Base-by-base conservation (phyloP, 1,140 invertebrate species). In the Riptortus pedestris region DNA sequence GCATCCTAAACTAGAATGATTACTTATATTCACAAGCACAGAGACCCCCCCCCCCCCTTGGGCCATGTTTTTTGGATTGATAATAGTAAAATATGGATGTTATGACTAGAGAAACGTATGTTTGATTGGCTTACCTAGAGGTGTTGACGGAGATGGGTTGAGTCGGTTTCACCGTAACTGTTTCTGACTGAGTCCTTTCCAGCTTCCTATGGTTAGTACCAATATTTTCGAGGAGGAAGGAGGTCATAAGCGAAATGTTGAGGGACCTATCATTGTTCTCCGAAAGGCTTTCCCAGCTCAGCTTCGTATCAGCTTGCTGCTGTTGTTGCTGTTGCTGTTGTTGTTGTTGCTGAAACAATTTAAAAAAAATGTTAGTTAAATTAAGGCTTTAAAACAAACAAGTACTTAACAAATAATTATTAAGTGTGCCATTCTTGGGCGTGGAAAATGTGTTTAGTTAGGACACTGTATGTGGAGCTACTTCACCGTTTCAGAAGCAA, bases 131-230 rank as follows among this genome's bases (percentile, higher is more conserved):
- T 38, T 26, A 68, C 64, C 65, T 65, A 38, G 83, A 90, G 5
- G 85, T 87, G 73, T 80, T 82, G 59, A 77, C 73, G 68, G 74
- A 72, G 71, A 79, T 31, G 69, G 78, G 66, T 70, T 76, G 45
- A 72, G 74, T 31, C 69, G 75, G 69, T 43, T 74, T 62, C 22
- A 68, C 68, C 31, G 63, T 55, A 68, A 78, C 78, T 24, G 89
- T 87, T 71, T 91, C 89, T 69, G 87, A 90, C 66, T 87, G 82
- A 69, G 83, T 87, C 28, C 88, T 82, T 73, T 93, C 89, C 66
- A 92, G 79, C 67, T 89, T 86, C 24, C 88, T 81, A 73, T 91
- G 87, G 65, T 78, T 77, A 67, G 79, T 47, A 48, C 58, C 58
- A 28, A 66, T 62, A 60, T 64, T 64, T 3, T 67, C 63, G 33